These are phyloP conservation scores for Leptobrachium leishanense DNA, from an alignment of 2,113 vertebrate species.

Conservation along the genomic window DNA sequence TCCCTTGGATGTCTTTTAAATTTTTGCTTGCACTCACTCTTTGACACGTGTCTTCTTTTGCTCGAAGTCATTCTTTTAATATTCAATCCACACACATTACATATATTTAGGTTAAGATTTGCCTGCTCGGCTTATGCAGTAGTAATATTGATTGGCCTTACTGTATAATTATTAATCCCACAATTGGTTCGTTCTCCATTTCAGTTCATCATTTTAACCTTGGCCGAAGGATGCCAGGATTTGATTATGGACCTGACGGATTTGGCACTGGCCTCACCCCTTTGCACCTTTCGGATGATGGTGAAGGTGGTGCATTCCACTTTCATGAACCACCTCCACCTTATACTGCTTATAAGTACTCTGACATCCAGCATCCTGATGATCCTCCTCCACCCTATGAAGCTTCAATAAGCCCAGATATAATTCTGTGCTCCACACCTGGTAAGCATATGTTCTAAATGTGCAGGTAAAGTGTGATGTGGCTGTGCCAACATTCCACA, in stretches of 20 bases:
- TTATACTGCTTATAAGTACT: conserved; percentile 95
- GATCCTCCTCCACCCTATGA: conserved; percentile 96
- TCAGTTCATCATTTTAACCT: conserved; percentile 97
- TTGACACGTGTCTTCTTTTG: too few species aligned
- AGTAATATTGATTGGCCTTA: too few species aligned
- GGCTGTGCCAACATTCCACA: too few species aligned
- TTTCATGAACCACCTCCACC: conserved; percentile 96
- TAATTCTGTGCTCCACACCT: conserved; percentile 83
- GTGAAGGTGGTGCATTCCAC: conserved; percentile 93
- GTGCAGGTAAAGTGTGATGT: too few species aligned
- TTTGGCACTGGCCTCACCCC: conserved; percentile 96
- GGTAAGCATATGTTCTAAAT: conserved; percentile 62
- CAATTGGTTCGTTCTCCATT: neutral
- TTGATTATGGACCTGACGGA: conserved; percentile 89
- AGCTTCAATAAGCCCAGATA: conserved; percentile 90
- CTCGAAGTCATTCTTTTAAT: too few species aligned
- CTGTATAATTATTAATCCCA: too few species aligned
- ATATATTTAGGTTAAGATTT: too few species aligned
- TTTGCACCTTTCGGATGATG: conserved; percentile 93
- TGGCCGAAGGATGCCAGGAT: conserved; percentile 92
- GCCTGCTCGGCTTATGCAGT: too few species aligned
- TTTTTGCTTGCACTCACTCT: too few species aligned
- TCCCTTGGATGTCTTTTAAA: too few species aligned
- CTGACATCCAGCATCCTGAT: conserved; percentile 90
- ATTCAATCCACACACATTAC: too few species aligned